Conservation (phyloP, 1,140 invertebrate species). For the Bombus turneri region DNA sequence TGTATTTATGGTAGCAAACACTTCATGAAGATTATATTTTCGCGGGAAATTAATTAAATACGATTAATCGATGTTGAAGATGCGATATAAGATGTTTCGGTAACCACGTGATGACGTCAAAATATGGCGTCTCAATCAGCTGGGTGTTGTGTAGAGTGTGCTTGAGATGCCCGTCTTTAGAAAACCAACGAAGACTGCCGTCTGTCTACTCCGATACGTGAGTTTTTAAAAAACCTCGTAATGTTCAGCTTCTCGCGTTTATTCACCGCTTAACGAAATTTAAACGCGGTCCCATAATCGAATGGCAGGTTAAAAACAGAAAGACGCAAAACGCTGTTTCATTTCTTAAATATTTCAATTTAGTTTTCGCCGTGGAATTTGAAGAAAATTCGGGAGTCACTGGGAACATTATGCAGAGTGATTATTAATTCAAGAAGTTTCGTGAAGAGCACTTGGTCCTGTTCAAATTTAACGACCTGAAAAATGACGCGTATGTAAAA, state of each 20-base stretch:
- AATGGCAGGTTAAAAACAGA: conserved; percentile 33
- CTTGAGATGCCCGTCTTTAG: conserved; percentile 75
- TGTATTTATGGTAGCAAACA: neutral
- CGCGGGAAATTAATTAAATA: conserved; percentile 5
- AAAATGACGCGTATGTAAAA: conserved; percentile 43
- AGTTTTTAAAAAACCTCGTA: conserved; percentile 53
- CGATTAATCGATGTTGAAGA: conserved; percentile 45
- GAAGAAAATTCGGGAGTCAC: neutral
- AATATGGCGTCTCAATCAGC: conserved; percentile 82
- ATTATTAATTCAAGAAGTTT: neutral
- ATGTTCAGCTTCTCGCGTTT: neutral
- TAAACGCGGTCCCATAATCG: neutral
- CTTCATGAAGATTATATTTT: conserved; percentile 3
- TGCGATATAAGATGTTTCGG: conserved; percentile 31
- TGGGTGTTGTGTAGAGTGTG: conserved; percentile 82
- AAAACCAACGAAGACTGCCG: conserved; percentile 65
- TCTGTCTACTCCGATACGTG: conserved; percentile 71
- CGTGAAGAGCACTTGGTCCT: neutral
- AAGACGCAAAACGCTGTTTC: conserved; percentile 72
- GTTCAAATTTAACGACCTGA: neutral
- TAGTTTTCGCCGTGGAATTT: neutral
- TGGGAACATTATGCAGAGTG: neutral
- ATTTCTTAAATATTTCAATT: conserved; percentile 52
- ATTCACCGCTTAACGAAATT: neutral
- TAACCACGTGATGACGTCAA: conserved; percentile 76